Base-by-base conservation (phyloP, 2,888 invertebrate genomes). In the Oasisia sp. region DNA sequence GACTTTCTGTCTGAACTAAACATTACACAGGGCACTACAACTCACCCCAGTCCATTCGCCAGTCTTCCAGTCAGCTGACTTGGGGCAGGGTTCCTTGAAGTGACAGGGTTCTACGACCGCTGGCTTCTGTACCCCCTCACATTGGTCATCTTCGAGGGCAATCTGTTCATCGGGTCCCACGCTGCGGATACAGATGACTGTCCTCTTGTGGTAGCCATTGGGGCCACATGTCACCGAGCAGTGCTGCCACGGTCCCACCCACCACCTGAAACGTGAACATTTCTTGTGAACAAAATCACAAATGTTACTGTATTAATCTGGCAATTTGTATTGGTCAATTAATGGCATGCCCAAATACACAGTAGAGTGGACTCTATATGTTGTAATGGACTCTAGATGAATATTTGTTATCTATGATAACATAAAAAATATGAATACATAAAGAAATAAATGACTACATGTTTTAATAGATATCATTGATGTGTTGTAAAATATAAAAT, bases 201-300 rank as follows among this genome's bases (percentile, higher is more conserved):
- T 96, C 11, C 97, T 94, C 32, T 95, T 95, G 90, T 96, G 96
- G 14, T 94, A 93, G 1, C 96, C 96, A 32, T 94, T 94, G 8
- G 95, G 94, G 11, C 97, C 97, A 95, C 98, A 98, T 0, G 97
- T 97, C 0, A 97, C 97, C 8, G 98, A 97, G 96, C 98, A 98
- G 93, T 97, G 97, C 95, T 98, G 98, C 98, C 98, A 99, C 0
- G 98, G 97, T 0, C 98, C 98, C 44, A 97, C 97, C 98, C 98
- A 98, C 98, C 98, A 98, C 95, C 97, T 97, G 92, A 0, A 91
- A 91, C 27, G n/a, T n/a, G 14, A 32, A 38, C 5, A 50, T 14
- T 50, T 50, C 50, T 50, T 50, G 50, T 50, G 50, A 50, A 50
- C 9, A 7, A 89, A 74, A 92, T 38, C 32, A 32, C 32, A 91